A percentile compares a stretch with the other conserved stretches of the same genome.
Evolutionary conservation across 2,888 invertebrate species (phyloP).

Genomic region (Amiota communis): DNA sequence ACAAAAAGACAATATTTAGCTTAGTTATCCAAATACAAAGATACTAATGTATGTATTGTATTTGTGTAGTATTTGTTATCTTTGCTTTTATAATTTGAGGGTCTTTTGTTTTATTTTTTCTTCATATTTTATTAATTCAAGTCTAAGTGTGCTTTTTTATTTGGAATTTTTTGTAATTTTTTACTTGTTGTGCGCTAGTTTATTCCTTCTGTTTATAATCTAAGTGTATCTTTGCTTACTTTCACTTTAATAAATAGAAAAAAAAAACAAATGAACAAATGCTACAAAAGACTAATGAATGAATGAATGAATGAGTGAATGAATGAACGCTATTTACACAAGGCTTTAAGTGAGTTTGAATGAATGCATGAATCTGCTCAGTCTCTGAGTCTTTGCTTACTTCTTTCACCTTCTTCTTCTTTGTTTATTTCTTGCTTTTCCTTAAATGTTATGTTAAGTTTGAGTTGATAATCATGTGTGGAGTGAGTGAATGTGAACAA

Average conservation of each 20-base stretch:
- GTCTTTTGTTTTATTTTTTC: neutral
- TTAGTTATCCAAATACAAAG: too few relatives aligned
- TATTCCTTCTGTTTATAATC: constrained; percentile 34
- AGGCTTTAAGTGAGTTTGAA: constrained; percentile 23
- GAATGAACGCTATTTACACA: constrained; percentile 24
- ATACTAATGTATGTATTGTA: too few relatives aligned
- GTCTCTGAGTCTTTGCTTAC: too few relatives aligned
- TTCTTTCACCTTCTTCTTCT: too few relatives aligned
- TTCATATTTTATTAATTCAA: constrained; percentile 34
- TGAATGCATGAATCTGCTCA: neutral
- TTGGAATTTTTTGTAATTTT: constrained; percentile 36
- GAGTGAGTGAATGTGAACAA: too few relatives aligned
- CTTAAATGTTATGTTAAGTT: too few relatives aligned
- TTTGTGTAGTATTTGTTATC: too few relatives aligned
- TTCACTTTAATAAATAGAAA: constrained; percentile 54
- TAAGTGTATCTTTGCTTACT: neutral
- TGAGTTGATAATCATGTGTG: too few relatives aligned
- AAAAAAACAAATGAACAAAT: constrained; percentile 62
- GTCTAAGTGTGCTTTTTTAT: constrained; percentile 43
- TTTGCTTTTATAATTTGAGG: too few relatives aligned
- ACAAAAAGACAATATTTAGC: too few relatives aligned
- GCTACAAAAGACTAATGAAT: constrained; percentile 57
- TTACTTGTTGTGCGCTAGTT: constrained; percentile 35
- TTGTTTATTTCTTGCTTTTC: too few relatives aligned
- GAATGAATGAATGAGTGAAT: constrained; percentile 47